Conservation (phyloP, 30 jellyfish, hydroid and myxozoan genomes). For the Hydractinia symbiolongicarpus region DNA sequence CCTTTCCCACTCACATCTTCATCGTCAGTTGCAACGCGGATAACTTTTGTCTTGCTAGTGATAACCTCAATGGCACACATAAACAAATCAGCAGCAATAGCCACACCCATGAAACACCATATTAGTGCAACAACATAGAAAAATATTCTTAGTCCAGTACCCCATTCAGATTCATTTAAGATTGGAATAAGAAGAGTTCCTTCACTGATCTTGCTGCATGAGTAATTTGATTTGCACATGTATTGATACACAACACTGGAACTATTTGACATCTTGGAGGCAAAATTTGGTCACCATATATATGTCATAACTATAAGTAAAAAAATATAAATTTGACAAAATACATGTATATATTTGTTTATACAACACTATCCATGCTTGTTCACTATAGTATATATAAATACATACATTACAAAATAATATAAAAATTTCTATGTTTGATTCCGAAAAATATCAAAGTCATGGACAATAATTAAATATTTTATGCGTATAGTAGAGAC, state of each 20-base stretch:
- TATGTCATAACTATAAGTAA: too few relatives aligned
- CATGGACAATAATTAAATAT: too few relatives aligned
- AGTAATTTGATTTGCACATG: slow-evolving; percentile 12
- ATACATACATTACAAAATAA: too few relatives aligned
- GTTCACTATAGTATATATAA: too few relatives aligned
- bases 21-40: slow-evolving; percentile 65
- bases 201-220: slow-evolving; percentile 21
- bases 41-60: slow-evolving; percentile 84
- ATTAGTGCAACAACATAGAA: slow-evolving; percentile 65
- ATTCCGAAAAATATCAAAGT: too few relatives aligned
- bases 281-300: too few relatives aligned
- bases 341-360: too few relatives aligned
- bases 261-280: too few relatives aligned
- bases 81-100: slow-evolving; percentile 94
- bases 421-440: too few relatives aligned
- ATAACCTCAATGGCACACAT: slow-evolving; percentile 96
- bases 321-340: too few relatives aligned
- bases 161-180: slow-evolving; percentile 82
- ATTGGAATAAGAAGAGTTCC: slow-evolving; percentile 76
- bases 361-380: too few relatives aligned
- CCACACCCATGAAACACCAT: slow-evolving; percentile 98
- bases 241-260: neutral
- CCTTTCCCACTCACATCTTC: slow-evolving; percentile 56
- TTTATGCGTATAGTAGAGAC: too few relatives aligned
- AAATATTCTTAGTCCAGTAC: slow-evolving; percentile 47